Evolutionary conservation across 2,888 invertebrate genomes (phyloP).

Genomic region (Lasioglossum vierecki): DNA sequence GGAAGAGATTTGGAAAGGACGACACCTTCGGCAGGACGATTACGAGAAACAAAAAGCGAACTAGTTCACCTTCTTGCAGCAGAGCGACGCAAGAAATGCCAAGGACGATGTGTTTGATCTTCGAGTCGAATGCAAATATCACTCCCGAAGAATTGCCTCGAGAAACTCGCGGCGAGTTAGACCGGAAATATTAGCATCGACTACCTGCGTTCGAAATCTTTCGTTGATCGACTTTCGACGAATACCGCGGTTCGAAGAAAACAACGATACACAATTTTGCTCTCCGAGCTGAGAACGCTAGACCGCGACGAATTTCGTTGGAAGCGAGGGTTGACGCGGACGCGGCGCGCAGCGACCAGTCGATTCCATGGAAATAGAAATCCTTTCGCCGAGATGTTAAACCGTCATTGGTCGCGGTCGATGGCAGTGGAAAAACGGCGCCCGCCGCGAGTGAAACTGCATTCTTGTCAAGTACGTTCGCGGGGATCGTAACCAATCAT

Average conservation of each 20-base stretch:
- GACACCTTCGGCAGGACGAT: conserved; percentile 47
- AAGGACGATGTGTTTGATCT: conserved; percentile 51
- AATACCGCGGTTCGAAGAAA: neutral
- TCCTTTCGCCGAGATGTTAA: conserved; percentile 62
- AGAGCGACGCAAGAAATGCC: conserved; percentile 34
- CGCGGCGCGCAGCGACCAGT: neutral
- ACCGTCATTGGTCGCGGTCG: conserved; percentile 69
- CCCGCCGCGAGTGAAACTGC: conserved; percentile 76
- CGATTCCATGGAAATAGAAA: conserved; percentile 69
- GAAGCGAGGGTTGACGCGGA: conserved; percentile 1
- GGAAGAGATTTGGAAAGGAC: conserved; percentile 30
- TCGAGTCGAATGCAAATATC: conserved; percentile 10
- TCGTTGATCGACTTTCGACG: neutral
- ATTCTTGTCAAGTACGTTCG: conserved; percentile 80
- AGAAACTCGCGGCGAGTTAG: neutral
- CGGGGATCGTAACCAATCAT: conserved; percentile 64
- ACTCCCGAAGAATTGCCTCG: neutral
- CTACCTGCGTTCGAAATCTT: neutral
- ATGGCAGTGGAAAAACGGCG: conserved; percentile 73
- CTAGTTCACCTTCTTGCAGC: conserved; percentile 62
- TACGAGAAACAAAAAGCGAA: conserved; percentile 45
- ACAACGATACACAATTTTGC: neutral
- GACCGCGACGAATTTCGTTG: conserved; percentile 30
- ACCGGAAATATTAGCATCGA: neutral
- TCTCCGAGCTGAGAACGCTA: conserved; percentile 1